Percentiles rank a stretch among this genome's conserved stretches.
These are phyloP conservation scores for Hestina assimilis DNA, from an alignment of 1,140 invertebrate species.

Conservation along the genomic window DNA sequence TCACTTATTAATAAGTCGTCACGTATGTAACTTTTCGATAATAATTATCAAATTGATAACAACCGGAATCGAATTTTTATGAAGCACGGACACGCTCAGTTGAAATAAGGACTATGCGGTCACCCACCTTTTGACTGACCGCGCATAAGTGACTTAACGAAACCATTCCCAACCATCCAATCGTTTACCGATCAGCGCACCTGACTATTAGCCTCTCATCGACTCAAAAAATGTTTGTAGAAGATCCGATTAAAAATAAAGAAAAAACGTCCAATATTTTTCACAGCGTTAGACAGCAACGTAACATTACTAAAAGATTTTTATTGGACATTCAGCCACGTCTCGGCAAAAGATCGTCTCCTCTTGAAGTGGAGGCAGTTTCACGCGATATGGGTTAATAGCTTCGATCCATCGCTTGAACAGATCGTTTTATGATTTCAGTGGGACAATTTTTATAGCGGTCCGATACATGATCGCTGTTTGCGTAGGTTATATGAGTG, in stretches of 20 bases:
- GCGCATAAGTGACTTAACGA: too few relatives aligned
- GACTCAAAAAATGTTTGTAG: neutral
- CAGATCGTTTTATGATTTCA: conserved; percentile 60
- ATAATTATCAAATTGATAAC: too few relatives aligned
- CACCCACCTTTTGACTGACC: too few relatives aligned
- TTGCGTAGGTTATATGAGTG: conserved; percentile 3
- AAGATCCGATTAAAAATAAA: neutral
- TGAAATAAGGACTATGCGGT: too few relatives aligned
- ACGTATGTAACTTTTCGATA: too few relatives aligned
- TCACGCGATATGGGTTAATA: conserved; percentile 56
- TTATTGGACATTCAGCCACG: conserved; percentile 54
- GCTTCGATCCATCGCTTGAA: conserved; percentile 48
- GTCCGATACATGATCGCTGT: conserved; percentile 33
- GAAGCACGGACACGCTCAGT: too few relatives aligned
- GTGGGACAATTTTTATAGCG: conserved; percentile 45
- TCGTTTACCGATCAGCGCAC: too few relatives aligned
- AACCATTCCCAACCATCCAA: too few relatives aligned
- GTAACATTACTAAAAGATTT: conserved; percentile 30
- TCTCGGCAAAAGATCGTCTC: conserved; percentile 47
- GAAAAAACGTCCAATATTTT: neutral
- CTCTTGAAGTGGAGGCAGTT: conserved; percentile 42
- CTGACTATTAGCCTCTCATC: too few relatives aligned
- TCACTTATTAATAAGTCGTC: too few relatives aligned
- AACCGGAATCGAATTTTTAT: too few relatives aligned
- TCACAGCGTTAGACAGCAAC: conserved; percentile 7